Evolutionary conservation across 2,113 vertebrate genomes (phyloP).

Genomic region (Chaetura pelagica): DNA sequence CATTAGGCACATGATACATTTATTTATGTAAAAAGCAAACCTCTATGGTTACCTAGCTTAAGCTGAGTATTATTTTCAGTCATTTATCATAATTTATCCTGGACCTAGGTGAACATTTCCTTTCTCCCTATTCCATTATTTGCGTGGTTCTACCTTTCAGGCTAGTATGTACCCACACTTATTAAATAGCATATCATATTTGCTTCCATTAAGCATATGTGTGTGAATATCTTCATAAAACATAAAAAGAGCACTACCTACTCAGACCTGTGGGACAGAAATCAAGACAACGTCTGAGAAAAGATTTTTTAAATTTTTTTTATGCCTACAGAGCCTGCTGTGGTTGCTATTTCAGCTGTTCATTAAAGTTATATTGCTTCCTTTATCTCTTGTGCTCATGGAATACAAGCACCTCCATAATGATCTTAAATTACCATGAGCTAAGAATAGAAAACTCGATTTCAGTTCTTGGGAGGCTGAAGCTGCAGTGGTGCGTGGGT

Average conservation of each 20-base stretch:
- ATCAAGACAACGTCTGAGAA: conserved; percentile 51
- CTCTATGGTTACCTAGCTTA: neutral
- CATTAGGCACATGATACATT: neutral
- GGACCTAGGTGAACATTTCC: neutral
- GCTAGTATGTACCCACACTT: neutral
- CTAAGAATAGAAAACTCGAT: conserved; percentile 72
- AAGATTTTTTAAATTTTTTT: neutral
- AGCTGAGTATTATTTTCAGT: neutral
- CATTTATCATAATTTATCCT: neutral
- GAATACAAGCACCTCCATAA: conserved; percentile 63
- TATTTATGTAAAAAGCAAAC: neutral
- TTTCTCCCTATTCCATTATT: neutral
- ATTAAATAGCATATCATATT: conserved; percentile 14
- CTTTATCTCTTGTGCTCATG: conserved; percentile 66
- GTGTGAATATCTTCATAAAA: conserved; percentile 64
- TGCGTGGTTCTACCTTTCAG: neutral
- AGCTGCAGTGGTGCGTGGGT: conserved; percentile 45
- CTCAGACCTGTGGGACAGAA: conserved; percentile 31
- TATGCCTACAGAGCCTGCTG: conserved; percentile 1
- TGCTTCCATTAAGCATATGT: neutral
- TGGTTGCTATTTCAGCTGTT: conserved; percentile 64
- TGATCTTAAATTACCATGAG: conserved; percentile 65
- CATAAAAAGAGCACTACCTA: neutral
- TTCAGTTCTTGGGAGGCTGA: conserved; percentile 62
- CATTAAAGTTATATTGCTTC: conserved; percentile 72